phyloP scores from a whole-genome alignment of 2,113 vertebrate species.

The Hucho hucho region DNA sequence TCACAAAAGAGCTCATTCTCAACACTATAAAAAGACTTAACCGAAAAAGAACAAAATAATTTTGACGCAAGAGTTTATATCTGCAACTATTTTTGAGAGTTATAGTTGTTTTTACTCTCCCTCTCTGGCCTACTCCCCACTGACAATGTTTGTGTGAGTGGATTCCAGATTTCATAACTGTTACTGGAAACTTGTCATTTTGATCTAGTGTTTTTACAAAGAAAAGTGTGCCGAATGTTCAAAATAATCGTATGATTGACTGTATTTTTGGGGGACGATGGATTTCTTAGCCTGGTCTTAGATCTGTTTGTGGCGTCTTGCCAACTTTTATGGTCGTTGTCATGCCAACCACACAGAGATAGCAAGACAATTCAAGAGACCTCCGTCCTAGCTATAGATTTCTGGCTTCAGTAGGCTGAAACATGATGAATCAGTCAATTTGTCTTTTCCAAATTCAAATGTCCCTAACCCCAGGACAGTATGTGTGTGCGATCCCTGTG shows the following conservation, averaged over 20 bases:
- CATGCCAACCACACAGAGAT: no score
- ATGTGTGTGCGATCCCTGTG: no score
- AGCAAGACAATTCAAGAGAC: no score
- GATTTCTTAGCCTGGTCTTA: no score
- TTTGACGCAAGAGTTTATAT: slow-evolving; percentile 65
- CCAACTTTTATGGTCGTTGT: no score
- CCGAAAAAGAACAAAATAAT: slow-evolving; percentile 30
- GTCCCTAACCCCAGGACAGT: no score
- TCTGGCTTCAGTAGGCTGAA: no score
- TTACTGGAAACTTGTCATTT: slow-evolving; percentile 60
- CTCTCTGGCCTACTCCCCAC: slow-evolving; percentile 27
- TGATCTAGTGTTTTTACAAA: slow-evolving; percentile 44
- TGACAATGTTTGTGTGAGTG: slow-evolving; percentile 57
- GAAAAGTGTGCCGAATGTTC: slow-evolving; percentile 22
- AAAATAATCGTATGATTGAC: slow-evolving; percentile 26
- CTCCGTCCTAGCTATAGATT: no score
- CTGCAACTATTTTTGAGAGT: slow-evolving; percentile 61
- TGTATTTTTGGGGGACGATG: no score
- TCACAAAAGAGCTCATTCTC: slow-evolving; percentile 67
- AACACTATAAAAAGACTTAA: slow-evolving; percentile 63
- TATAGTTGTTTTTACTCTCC: slow-evolving; percentile 59
- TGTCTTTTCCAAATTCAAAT: no score
- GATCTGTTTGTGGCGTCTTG: no score
- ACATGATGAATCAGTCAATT: no score
- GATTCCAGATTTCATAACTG: slow-evolving; percentile 52